phyloP scores from a whole-genome alignment of 2,888 invertebrate genomes.

The Diaphora mendica region DNA sequence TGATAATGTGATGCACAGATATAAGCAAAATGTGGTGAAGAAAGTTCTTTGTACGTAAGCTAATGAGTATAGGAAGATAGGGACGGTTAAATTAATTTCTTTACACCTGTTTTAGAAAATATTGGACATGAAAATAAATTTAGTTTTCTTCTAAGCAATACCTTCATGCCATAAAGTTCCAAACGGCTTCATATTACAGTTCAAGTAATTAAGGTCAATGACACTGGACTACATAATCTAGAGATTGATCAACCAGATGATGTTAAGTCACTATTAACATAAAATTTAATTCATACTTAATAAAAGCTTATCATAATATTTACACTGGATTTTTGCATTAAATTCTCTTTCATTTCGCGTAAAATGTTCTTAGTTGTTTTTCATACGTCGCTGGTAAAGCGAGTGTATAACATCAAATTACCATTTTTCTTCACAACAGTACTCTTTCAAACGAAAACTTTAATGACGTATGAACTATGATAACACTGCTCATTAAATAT shows the following conservation, averaged over 20 bases:
- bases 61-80: too few species aligned
- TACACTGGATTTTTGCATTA: slow-evolving; percentile 54
- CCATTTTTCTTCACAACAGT: slow-evolving; percentile 64
- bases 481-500: slow-evolving; percentile 36
- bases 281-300: neutral
- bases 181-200: neutral
- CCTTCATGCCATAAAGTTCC: too few species aligned
- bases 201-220: neutral
- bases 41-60: neutral
- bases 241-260: too few species aligned
- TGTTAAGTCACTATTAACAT: neutral
- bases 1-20: neutral
- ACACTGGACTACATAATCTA: too few species aligned
- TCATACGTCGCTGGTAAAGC: slow-evolving; percentile 49
- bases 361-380: slow-evolving; percentile 64
- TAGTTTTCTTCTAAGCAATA: too few species aligned
- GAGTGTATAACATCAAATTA: slow-evolving; percentile 61
- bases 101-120: too few species aligned
- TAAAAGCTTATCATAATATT: slow-evolving; percentile 18
- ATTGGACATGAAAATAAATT: too few species aligned
- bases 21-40: neutral
- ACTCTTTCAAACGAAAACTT: slow-evolving; percentile 59
- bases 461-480: slow-evolving; percentile 66
- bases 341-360: slow-evolving; percentile 54
- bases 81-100: too few species aligned